Conservation (phyloP, 2,113 vertebrate genomes). For the Caloenas nicobarica region DNA sequence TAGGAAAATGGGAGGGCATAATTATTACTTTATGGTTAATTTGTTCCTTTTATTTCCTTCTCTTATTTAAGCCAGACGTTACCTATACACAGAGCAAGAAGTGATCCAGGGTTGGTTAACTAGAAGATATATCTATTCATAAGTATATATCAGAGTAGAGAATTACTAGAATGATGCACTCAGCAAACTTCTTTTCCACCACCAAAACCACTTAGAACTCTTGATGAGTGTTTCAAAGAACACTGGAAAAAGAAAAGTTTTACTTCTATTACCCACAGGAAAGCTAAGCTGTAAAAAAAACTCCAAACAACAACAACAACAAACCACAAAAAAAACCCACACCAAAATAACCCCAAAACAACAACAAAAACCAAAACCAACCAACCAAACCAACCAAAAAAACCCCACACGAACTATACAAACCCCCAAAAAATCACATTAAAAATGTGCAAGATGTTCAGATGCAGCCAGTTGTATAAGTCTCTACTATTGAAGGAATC, state of each 20-base stretch:
- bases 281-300: background rate
- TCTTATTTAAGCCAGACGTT: background rate
- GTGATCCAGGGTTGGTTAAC: background rate
- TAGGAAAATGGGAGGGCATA: background rate
- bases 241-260: accelerated
- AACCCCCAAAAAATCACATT: background rate
- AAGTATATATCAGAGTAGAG: accelerated
- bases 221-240: background rate
- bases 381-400: no score
- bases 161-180: background rate
- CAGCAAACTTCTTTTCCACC: background rate
- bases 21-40: background rate
- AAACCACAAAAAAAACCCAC: no score
- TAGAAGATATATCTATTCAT: background rate
- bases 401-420: background rate
- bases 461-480: background rate
- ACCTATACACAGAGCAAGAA: background rate
- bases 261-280: background rate
- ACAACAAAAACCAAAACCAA: no score
- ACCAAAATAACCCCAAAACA: no score
- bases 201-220: background rate
- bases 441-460: background rate
- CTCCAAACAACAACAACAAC: no score
- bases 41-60: background rate
- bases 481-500: background rate